Conservation (phyloP, 2,113 vertebrate species). For the Corythaixoides concolor region DNA sequence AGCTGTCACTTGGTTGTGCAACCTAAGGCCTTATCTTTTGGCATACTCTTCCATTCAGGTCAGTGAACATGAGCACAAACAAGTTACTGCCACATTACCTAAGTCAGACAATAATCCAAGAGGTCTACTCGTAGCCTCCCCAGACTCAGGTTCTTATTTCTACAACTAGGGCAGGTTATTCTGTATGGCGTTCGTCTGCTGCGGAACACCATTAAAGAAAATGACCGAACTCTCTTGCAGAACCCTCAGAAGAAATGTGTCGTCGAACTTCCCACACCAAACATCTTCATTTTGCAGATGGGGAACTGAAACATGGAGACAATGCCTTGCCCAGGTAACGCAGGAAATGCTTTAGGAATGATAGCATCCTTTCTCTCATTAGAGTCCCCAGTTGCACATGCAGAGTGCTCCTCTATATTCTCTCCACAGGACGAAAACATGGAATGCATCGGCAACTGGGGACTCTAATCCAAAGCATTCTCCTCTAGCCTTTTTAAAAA, state of each 20-base stretch:
- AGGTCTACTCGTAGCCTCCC: not conserved
- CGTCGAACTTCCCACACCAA: not conserved
- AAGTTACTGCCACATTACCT: accelerated
- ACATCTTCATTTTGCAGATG: not conserved
- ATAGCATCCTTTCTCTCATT: not conserved
- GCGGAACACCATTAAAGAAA: not conserved
- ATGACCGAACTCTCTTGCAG: accelerated
- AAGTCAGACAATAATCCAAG: not conserved
- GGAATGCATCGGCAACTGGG: not conserved
- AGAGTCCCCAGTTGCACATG: no score
- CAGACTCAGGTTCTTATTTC: not conserved
- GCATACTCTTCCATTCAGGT: not conserved
- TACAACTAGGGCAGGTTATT: not conserved
- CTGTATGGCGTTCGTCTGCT: not conserved
- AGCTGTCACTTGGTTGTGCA: not conserved
- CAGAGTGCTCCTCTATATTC: not conserved
- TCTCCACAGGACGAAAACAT: not conserved
- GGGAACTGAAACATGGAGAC: not conserved
- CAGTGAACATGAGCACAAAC: accelerated
- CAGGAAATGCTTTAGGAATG: not conserved
- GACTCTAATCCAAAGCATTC: not conserved
- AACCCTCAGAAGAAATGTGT: not conserved
- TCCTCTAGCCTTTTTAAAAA: not conserved
- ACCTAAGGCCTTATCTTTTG: not conserved
- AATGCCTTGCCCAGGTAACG: not conserved